These are phyloP conservation scores for Agrochola lychnidis DNA, from an alignment of 2,888 invertebrate genomes.

Conservation along the genomic window DNA sequence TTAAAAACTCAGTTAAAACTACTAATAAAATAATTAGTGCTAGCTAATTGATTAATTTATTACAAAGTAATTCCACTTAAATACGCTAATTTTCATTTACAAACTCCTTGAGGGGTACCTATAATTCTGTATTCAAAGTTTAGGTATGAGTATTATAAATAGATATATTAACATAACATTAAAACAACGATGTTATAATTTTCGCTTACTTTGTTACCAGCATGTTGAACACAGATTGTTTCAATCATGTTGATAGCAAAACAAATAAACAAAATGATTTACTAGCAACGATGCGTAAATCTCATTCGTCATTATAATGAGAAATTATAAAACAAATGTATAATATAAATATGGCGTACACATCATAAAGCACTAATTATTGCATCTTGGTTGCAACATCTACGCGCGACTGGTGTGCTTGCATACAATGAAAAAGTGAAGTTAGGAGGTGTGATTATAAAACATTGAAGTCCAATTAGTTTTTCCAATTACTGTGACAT, in stretches of 20 bases:
- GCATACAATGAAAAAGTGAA: slow-evolving; percentile 78
- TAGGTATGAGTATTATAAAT: background rate
- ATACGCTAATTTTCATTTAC: slow-evolving; percentile 44
- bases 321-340: slow-evolving; percentile 38
- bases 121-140: slow-evolving; percentile 18
- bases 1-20: slow-evolving; percentile 58
- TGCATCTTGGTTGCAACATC: slow-evolving; percentile 67
- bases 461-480: slow-evolving; percentile 70
- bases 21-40: slow-evolving; percentile 45
- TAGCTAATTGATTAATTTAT: slow-evolving; percentile 59
- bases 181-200: background rate
- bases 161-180: slow-evolving; percentile 5
- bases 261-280: slow-evolving; percentile 39
- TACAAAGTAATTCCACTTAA: slow-evolving; percentile 48
- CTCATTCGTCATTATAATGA: slow-evolving; percentile 40
- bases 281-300: slow-evolving; percentile 45
- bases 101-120: slow-evolving; percentile 23
- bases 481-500: slow-evolving; percentile 70
- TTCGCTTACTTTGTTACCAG: slow-evolving; percentile 17
- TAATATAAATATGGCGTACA: slow-evolving; percentile 39
- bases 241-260: slow-evolving; percentile 35
- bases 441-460: slow-evolving; percentile 71
- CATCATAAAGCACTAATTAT: slow-evolving; percentile 59
- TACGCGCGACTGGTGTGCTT: slow-evolving; percentile 72
- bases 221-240: slow-evolving; percentile 12